A percentile compares a stretch with the other conserved stretches of the same genome.
Evolutionary conservation across 2,113 vertebrate genomes (phyloP).

Genomic region (Mungos mungo): DNA sequence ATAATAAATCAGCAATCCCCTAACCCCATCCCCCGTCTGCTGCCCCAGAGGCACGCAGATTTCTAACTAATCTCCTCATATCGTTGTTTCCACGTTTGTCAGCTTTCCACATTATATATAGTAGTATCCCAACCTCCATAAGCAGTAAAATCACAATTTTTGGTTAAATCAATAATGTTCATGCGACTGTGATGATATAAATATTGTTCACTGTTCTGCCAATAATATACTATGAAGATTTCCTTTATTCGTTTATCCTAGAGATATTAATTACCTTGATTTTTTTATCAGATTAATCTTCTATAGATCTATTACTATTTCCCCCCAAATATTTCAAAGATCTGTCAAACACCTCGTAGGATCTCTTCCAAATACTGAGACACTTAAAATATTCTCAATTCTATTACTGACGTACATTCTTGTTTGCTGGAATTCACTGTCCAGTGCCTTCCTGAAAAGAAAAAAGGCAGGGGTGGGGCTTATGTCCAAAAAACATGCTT

Average conservation of each 20-base stretch:
- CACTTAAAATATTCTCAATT: slow-evolving; percentile 24
- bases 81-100: neutral
- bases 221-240: neutral
- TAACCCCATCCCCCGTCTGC: neutral
- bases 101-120: neutral
- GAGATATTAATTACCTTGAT: neutral
- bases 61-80: neutral
- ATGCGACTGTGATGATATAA: neutral
- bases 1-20: neutral
- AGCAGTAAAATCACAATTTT: neutral
- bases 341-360: neutral
- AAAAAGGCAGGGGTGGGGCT: accelerated
- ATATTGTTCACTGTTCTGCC: neutral
- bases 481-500: neutral
- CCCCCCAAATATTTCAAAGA: slow-evolving; percentile 14
- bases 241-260: neutral
- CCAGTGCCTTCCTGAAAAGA: neutral
- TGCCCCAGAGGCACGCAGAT: neutral
- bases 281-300: slow-evolving; percentile 11
- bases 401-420: neutral
- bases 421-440: neutral
- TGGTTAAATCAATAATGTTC: neutral
- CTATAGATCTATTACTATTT: neutral
- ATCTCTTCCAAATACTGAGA: slow-evolving; percentile 1
- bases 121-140: neutral